Evolutionary conservation across 23 tunicate species (phyloP).

Genomic region (Halocynthia aurantium): DNA sequence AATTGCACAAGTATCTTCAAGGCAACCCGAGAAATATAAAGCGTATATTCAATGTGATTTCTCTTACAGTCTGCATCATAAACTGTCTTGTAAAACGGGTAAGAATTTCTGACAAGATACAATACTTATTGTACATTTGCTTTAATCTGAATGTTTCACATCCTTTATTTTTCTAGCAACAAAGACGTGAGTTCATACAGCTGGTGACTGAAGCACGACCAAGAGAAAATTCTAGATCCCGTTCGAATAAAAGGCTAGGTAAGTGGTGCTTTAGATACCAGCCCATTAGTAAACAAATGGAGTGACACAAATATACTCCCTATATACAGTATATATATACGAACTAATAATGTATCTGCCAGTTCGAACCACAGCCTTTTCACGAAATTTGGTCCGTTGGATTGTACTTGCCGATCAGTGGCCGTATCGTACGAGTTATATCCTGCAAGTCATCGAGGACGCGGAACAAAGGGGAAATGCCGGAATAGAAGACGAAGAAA

Average conservation of each 20-base stretch:
- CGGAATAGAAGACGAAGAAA: slow-evolving; percentile 26
- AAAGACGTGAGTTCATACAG: too few species aligned
- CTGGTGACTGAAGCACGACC: too few species aligned
- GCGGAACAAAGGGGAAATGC: slow-evolving; percentile 38
- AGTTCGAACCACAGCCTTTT: slow-evolving; percentile 31
- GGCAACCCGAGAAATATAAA: slow-evolving; percentile 87
- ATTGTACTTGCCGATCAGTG: slow-evolving; percentile 80
- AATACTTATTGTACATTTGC: too few species aligned
- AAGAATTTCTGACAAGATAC: neutral
- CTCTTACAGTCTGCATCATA: slow-evolving; percentile 47
- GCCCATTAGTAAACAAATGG: too few species aligned
- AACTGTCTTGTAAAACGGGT: slow-evolving; percentile 14
- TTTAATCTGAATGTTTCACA: too few species aligned
- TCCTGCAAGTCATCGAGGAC: slow-evolving; percentile 89
- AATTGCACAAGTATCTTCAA: slow-evolving; percentile 36
- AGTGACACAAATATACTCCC: too few species aligned
- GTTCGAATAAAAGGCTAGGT: too few species aligned
- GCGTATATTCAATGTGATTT: slow-evolving; percentile 72
- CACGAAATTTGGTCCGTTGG: slow-evolving; percentile 66
- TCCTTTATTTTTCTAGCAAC: too few species aligned
- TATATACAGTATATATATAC: too few species aligned
- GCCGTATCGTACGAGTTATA: slow-evolving; percentile 79
- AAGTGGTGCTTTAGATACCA: too few species aligned
- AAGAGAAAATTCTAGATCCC: too few species aligned
- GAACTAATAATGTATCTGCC: neutral